phyloP scores from a whole-genome alignment of 64 coral and sea anemone species.

The Montipora cactus region DNA sequence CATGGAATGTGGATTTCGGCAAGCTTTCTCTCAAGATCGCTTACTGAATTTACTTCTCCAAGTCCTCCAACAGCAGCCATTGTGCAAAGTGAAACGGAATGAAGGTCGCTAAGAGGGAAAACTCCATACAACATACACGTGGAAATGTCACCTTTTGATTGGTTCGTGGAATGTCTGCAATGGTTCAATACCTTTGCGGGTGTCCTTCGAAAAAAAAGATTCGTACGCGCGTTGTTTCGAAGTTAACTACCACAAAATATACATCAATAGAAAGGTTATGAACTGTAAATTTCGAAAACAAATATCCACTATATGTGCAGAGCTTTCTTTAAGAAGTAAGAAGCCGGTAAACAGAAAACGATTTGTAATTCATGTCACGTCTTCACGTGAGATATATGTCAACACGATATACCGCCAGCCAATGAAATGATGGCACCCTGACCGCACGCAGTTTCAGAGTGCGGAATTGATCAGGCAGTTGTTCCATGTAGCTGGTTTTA shows the following conservation, averaged over 20 bases:
- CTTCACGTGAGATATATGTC: too few relatives aligned
- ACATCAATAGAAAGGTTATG: conserved; percentile 7
- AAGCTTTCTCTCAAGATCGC: conserved; percentile 32
- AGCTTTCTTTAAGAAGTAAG: conserved; percentile 12
- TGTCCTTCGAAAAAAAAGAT: background rate
- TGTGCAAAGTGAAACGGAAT: background rate
- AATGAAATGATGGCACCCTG: too few relatives aligned
- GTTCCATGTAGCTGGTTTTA: too few relatives aligned
- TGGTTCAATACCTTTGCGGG: conserved; percentile 2
- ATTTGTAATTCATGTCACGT: background rate
- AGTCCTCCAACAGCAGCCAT: background rate
- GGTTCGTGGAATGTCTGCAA: background rate
- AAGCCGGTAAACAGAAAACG: background rate
- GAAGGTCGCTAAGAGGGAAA: background rate
- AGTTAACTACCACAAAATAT: conserved; percentile 13
- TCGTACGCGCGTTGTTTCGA: background rate
- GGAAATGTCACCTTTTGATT: background rate
- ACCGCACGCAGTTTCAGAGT: too few relatives aligned
- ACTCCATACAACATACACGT: background rate
- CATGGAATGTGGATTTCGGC: conserved; percentile 36
- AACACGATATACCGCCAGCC: too few relatives aligned
- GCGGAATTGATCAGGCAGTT: too few relatives aligned
- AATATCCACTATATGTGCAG: background rate
- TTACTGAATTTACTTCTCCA: conserved; percentile 24
- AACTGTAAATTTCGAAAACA: conserved; percentile 4